Conservation (phyloP, 2,888 invertebrate species). For the Lacanobia oleracea region DNA sequence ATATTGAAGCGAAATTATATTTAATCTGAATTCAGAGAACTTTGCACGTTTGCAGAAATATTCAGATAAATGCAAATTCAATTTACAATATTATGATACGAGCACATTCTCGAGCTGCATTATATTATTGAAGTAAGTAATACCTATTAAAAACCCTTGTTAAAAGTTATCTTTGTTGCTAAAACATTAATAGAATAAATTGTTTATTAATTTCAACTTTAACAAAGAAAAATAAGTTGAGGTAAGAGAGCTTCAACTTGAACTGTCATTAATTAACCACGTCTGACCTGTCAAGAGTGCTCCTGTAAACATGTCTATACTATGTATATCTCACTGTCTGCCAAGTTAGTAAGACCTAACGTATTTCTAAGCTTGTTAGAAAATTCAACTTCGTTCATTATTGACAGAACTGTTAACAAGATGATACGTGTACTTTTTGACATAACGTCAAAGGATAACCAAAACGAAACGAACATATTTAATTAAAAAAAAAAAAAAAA, state of each 20-base stretch:
- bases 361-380: constrained; percentile 43
- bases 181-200: not conserved
- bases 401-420: not conserved
- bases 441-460: not conserved
- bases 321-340: constrained; percentile 15
- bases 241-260: constrained; percentile 27
- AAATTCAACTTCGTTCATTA: constrained; percentile 22
- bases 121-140: not conserved
- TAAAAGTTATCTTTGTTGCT: not conserved
- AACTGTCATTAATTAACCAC: constrained; percentile 48
- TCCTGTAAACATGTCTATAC: constrained; percentile 23
- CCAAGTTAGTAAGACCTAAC: constrained; percentile 10
- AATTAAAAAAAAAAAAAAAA: no score
- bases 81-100: constrained; percentile 14
- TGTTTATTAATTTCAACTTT: constrained; percentile 3
- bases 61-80: constrained; percentile 17
- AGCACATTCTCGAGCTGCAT: not conserved
- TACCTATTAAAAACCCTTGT: not conserved
- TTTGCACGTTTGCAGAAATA: constrained; percentile 4
- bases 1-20: constrained; percentile 11
- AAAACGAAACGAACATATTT: no score
- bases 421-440: not conserved
- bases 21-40: constrained; percentile 28
- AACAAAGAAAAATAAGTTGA: constrained; percentile 29
- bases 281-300: constrained; percentile 25